A percentile compares a stretch with the other conserved stretches of the same genome.
These are phyloP conservation scores for Eurytoma adleriae DNA, from an alignment of 2,888 invertebrate species.

Conservation along the genomic window DNA sequence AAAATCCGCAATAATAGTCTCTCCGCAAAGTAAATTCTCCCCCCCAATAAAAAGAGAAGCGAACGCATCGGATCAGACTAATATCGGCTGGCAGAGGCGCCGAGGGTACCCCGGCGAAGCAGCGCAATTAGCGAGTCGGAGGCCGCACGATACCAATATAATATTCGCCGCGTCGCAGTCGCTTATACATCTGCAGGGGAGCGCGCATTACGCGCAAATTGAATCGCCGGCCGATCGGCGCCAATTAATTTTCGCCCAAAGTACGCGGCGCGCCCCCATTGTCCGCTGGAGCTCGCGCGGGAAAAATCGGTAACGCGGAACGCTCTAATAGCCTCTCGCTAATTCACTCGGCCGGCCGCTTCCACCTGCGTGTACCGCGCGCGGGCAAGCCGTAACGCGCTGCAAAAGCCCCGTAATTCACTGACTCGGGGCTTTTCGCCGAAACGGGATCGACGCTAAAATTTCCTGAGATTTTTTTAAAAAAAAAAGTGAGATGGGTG, in stretches of 20 bases:
- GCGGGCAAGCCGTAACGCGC: background rate
- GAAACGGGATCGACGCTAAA: too few relatives aligned
- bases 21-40: too few relatives aligned
- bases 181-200: too few relatives aligned
- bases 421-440: too few relatives aligned
- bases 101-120: background rate
- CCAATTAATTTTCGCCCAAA: constrained; percentile 22
- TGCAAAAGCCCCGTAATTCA: background rate
- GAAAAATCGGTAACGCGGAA: constrained; percentile 7
- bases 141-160: background rate
- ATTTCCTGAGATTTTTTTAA: too few relatives aligned
- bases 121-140: constrained; percentile 15
- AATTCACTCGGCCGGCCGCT: background rate
- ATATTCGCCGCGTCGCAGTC: background rate
- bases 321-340: constrained; percentile 4
- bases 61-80: background rate
- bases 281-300: background rate
- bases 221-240: constrained; percentile 21
- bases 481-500: too few relatives aligned
- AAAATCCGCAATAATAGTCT: too few relatives aligned
- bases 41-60: background rate
- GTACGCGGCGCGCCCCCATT: background rate
- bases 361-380: background rate
- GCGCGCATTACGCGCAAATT: background rate
- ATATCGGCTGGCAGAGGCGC: too few relatives aligned